Percentiles rank a stretch among this genome's conserved stretches.
These are phyloP conservation scores for Cryptotis parvus DNA, from an alignment of 2,113 vertebrate species.

Conservation along the genomic window DNA sequence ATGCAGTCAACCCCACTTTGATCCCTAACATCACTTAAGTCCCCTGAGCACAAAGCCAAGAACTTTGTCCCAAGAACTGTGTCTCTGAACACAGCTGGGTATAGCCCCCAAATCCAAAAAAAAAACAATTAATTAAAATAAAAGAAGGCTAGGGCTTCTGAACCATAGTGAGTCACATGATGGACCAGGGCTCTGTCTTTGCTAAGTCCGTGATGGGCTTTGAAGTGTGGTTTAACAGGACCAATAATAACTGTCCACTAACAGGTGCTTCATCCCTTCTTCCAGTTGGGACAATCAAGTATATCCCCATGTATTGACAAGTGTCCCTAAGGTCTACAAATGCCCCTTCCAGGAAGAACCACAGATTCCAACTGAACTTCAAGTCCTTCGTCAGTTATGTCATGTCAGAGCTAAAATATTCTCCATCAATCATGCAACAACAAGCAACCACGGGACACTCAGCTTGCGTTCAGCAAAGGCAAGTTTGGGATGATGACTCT, in stretches of 20 bases:
- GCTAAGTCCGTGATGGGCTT: background rate
- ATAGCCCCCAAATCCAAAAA: too few species aligned
- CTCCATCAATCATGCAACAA: conserved; percentile 27
- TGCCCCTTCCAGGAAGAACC: background rate
- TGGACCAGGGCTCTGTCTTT: too few species aligned
- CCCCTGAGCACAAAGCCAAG: too few species aligned
- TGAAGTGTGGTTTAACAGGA: background rate
- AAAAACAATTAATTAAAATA: too few species aligned
- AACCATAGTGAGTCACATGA: too few species aligned
- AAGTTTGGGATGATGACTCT: background rate
- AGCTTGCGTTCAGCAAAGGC: conserved; percentile 9
- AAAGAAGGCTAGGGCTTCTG: too few species aligned
- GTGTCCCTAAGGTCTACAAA: background rate
- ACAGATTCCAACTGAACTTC: background rate
- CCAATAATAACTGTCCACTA: too few species aligned
- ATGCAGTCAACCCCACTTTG: too few species aligned
- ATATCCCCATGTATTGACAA: background rate
- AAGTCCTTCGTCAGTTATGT: background rate
- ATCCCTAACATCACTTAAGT: too few species aligned
- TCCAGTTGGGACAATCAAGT: background rate
- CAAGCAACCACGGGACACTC: background rate
- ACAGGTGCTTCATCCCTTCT: background rate
- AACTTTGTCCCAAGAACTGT: too few species aligned
- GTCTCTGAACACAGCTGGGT: too few species aligned
- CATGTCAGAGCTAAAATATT: background rate